These are phyloP conservation scores for Abramis brama DNA, from an alignment of 2,113 vertebrate genomes.

Conservation along the genomic window DNA sequence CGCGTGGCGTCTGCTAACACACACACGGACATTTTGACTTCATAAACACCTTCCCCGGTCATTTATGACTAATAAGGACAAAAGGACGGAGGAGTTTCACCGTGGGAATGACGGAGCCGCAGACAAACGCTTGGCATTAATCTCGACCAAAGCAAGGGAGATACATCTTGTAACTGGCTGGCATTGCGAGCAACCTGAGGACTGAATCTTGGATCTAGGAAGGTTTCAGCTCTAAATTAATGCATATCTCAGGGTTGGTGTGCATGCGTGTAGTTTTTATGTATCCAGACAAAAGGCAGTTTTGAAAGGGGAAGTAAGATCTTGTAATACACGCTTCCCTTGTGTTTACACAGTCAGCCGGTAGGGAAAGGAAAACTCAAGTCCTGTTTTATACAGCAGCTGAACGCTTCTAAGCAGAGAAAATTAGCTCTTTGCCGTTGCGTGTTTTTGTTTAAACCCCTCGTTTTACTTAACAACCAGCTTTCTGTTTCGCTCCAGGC, in stretches of 20 bases:
- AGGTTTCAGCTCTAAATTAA: not conserved
- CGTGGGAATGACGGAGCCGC: constrained; percentile 33
- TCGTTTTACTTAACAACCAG: not conserved
- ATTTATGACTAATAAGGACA: constrained; percentile 27
- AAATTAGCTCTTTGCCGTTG: not conserved
- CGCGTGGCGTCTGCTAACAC: constrained; percentile 15
- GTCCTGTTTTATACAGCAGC: not conserved
- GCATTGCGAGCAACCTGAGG: not conserved
- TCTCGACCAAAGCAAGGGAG: not conserved
- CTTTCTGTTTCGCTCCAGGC: not conserved
- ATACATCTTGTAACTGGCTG: constrained; percentile 5
- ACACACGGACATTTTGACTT: constrained; percentile 1
- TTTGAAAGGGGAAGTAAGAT: not conserved
- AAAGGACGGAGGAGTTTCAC: constrained; percentile 8
- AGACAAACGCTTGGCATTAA: constrained; percentile 4
- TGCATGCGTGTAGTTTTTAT: not conserved
- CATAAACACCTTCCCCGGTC: not conserved
- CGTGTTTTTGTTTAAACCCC: not conserved
- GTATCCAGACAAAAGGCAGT: constrained; percentile 23
- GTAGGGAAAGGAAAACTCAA: not conserved
- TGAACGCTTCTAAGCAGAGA: not conserved
- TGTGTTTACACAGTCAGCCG: not conserved
- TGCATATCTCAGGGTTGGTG: not conserved
- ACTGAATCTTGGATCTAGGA: not conserved
- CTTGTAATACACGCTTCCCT: not conserved